phyloP scores from a whole-genome alignment of 2,888 invertebrate species.

The Pyrrhia umbra region DNA sequence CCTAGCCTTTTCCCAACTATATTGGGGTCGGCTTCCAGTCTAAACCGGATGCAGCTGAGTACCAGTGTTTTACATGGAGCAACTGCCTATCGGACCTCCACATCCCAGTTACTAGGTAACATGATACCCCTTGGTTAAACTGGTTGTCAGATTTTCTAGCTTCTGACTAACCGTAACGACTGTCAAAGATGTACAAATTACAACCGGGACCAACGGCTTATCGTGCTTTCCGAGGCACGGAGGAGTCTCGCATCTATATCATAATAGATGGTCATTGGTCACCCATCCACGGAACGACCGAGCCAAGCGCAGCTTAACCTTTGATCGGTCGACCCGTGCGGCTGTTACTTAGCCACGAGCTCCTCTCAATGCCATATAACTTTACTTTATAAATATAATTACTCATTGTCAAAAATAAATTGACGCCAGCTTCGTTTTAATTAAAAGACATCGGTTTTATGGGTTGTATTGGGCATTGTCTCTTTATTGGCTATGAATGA shows the following conservation, averaged over 20 bases:
- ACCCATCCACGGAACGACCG: no score
- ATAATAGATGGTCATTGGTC: no score
- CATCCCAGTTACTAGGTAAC: no score
- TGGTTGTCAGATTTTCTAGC: background rate
- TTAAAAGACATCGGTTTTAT: slow-evolving; percentile 26
- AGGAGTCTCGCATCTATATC: no score
- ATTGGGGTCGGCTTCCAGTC: background rate
- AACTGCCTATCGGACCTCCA: background rate
- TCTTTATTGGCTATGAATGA: slow-evolving; percentile 15
- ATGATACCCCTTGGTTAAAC: background rate
- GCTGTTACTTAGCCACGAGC: no score
- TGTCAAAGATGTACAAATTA: background rate
- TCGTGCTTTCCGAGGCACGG: no score
- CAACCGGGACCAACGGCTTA: no score
- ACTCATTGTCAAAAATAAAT: slow-evolving; percentile 8
- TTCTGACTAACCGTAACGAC: background rate
- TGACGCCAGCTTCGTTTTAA: slow-evolving; percentile 12
- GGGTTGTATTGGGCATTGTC: slow-evolving; percentile 37
- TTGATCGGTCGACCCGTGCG: no score
- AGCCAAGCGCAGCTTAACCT: no score
- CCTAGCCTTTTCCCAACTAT: background rate
- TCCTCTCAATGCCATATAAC: background rate
- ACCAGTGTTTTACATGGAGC: background rate
- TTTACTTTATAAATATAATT: background rate
- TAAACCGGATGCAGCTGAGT: background rate